A percentile compares a stretch with the other conserved stretches of the same genome.
Evolutionary conservation across 2,888 invertebrate genomes (phyloP).

Genomic region (Podabrus alpinus): DNA sequence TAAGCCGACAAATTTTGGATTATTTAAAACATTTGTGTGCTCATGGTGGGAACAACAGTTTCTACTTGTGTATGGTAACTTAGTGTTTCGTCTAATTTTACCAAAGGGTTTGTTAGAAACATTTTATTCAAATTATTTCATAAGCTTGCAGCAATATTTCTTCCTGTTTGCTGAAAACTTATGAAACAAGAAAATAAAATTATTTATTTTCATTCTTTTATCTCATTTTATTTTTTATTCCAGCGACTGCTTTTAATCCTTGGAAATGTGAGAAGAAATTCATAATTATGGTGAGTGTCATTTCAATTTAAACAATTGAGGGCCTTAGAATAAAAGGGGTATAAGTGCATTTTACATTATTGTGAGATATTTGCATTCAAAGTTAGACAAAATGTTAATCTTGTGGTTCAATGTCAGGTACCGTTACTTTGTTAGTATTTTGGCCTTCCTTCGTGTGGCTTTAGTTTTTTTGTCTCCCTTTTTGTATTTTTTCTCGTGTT

Average conservation of each 20-base stretch:
- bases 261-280: neutral
- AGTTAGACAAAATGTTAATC: too few species aligned
- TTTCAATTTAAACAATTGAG: neutral
- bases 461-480: too few species aligned
- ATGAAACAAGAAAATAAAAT: too few species aligned
- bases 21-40: conserved; percentile 44
- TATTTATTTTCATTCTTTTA: neutral
- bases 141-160: too few species aligned
- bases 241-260: neutral
- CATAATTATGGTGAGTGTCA: neutral
- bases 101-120: conserved; percentile 48
- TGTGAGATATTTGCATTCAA: too few species aligned
- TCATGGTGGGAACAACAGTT: conserved; percentile 48
- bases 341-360: too few species aligned
- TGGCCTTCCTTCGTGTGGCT: too few species aligned
- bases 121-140: conserved; percentile 12
- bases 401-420: too few species aligned
- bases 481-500: too few species aligned
- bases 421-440: too few species aligned
- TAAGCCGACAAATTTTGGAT: conserved; percentile 49
- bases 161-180: too few species aligned
- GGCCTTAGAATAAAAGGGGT: too few species aligned
- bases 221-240: neutral
- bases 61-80: conserved; percentile 48
- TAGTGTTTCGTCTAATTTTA: conserved; percentile 30